phyloP scores from a whole-genome alignment of 2,888 invertebrate species.

The Tenthredo distinguenda region DNA sequence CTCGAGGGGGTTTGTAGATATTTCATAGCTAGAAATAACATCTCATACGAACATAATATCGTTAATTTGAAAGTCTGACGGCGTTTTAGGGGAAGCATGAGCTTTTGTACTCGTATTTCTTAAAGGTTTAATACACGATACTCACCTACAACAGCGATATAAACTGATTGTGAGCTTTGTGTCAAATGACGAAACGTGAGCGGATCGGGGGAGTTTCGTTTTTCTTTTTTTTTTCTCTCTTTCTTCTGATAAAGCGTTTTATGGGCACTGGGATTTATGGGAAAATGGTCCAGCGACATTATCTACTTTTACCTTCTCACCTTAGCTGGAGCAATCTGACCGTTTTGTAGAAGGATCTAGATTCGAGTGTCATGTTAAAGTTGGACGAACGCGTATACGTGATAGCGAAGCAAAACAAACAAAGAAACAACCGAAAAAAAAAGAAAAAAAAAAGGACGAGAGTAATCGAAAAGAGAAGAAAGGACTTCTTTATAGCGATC shows the following conservation, averaged over 20 bases:
- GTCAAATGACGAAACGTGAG: constrained; percentile 27
- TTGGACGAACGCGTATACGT: background rate
- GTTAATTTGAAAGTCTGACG: background rate
- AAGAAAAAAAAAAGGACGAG: background rate
- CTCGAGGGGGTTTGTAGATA: background rate
- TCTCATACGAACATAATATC: background rate
- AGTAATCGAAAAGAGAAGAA: background rate
- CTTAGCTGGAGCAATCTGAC: constrained; percentile 22
- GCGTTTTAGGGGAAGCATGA: background rate
- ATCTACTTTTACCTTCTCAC: constrained; percentile 23
- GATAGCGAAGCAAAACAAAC: background rate
- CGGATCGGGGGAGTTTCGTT: constrained; percentile 6
- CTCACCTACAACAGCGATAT: background rate
- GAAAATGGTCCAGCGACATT: constrained; percentile 30
- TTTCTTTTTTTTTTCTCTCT: background rate
- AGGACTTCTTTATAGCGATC: background rate
- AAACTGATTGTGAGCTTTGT: constrained; percentile 29
- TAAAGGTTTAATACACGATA: background rate
- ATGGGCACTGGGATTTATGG: constrained; percentile 33
- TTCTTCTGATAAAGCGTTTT: constrained; percentile 40
- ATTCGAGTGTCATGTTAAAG: constrained; percentile 13
- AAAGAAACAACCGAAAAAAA: background rate
- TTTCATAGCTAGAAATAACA: background rate
- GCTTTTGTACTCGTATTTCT: constrained; percentile 22
- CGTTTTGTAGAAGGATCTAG: constrained; percentile 32